Evolutionary conservation across 2,113 vertebrate genomes (phyloP).

Genomic region (Noctilio leporinus): DNA sequence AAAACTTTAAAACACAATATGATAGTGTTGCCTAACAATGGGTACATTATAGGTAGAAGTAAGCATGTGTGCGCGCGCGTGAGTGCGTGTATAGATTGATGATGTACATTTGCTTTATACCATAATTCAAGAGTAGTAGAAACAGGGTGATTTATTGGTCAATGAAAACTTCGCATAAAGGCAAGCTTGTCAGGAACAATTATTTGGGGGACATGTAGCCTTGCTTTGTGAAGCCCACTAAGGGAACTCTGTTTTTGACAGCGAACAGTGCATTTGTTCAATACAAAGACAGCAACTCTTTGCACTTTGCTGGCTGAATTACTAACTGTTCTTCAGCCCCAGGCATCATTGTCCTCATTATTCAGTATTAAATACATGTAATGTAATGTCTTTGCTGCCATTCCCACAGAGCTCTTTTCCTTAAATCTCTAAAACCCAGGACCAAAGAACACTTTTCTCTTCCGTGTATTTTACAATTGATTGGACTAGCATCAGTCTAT

Average conservation of each 20-base stretch:
- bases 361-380: not conserved
- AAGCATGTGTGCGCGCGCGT: not conserved
- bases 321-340: not conserved
- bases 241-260: not conserved
- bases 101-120: not conserved
- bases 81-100: fast-evolving
- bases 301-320: constrained; percentile 1
- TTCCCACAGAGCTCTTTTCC: constrained; percentile 16
- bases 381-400: not conserved
- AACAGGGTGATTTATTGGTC: not conserved
- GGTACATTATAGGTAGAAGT: not conserved
- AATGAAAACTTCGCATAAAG: not conserved
- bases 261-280: constrained; percentile 3
- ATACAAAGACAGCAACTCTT: constrained; percentile 36
- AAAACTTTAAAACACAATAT: not conserved
- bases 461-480: not conserved
- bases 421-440: constrained; percentile 9
- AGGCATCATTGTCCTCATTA: constrained; percentile 17
- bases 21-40: not conserved
- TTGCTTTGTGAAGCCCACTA: not conserved
- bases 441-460: constrained; percentile 2
- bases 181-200: not conserved
- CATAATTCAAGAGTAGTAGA: not conserved
- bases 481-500: not conserved
- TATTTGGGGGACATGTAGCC: not conserved